Conservation (phyloP, 2,113 vertebrate species). For the Erpornis zantholeuca region DNA sequence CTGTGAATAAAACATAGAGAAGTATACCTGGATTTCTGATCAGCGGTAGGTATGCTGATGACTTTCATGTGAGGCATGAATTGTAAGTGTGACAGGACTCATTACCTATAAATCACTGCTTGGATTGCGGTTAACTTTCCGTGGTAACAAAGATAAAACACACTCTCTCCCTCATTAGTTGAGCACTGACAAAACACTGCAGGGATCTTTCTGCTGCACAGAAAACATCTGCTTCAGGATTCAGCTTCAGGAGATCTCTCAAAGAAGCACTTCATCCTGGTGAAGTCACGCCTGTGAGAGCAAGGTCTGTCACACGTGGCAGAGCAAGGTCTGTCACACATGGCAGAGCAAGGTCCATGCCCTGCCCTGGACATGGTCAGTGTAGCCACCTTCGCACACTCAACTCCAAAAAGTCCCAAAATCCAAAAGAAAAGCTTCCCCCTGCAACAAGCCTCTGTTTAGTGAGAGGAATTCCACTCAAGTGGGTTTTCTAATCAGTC, state of each 20-base stretch:
- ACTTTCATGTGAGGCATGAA: constrained; percentile 35
- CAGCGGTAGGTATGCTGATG: background rate
- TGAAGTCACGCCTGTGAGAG: background rate
- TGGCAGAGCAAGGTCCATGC: background rate
- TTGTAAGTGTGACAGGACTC: constrained; percentile 50
- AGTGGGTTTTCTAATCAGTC: background rate
- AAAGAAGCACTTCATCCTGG: background rate
- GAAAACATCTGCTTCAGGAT: constrained; percentile 33
- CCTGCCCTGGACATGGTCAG: background rate
- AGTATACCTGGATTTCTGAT: constrained; percentile 45
- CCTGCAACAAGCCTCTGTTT: background rate
- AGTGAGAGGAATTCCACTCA: accelerated
- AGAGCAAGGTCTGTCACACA: background rate
- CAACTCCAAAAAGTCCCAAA: background rate
- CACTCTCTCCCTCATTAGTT: constrained; percentile 59
- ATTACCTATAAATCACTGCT: constrained; percentile 54
- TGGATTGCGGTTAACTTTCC: constrained; percentile 55
- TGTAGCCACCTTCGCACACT: background rate
- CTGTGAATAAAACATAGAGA: constrained; percentile 10
- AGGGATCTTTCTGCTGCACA: constrained; percentile 8
- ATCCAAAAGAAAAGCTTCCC: background rate
- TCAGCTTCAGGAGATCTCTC: background rate
- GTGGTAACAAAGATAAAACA: constrained; percentile 56
- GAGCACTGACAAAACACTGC: constrained; percentile 45
- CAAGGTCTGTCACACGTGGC: background rate